Percentiles rank a stretch among this genome's conserved stretches.
Conservation (phyloP, 2,888 invertebrate genomes). For the Deilephila porcellus region DNA sequence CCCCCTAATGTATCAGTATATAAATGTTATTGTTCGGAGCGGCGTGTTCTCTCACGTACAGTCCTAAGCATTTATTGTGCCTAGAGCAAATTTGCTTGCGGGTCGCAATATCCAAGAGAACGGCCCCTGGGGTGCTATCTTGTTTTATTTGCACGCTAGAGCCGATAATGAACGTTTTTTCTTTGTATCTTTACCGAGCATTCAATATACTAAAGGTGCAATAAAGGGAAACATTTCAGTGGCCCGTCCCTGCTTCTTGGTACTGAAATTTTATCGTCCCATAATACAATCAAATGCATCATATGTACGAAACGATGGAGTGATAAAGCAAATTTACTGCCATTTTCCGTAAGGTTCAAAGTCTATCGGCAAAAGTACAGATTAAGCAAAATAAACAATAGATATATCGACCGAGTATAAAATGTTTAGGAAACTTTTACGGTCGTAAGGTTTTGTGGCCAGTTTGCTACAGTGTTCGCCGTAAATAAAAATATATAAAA, state of each 20-base stretch:
- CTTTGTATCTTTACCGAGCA: slow-evolving; percentile 63
- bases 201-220: slow-evolving; percentile 75
- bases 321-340: slow-evolving; percentile 23
- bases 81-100: slow-evolving; percentile 82
- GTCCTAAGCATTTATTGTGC: slow-evolving; percentile 78
- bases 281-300: slow-evolving; percentile 61
- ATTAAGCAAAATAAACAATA: slow-evolving; percentile 67
- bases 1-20: slow-evolving; percentile 49
- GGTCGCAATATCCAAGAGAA: slow-evolving; percentile 79
- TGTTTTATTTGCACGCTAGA: slow-evolving; percentile 77
- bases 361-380: slow-evolving; percentile 46
- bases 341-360: slow-evolving; percentile 46
- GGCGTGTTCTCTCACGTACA: slow-evolving; percentile 65
- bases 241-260: slow-evolving; percentile 49
- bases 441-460: slow-evolving; percentile 52
- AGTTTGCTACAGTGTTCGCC: slow-evolving; percentile 43
- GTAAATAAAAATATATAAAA: slow-evolving; percentile 36
- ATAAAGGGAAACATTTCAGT: slow-evolving; percentile 69
- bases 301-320: slow-evolving; percentile 39
- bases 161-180: slow-evolving; percentile 81
- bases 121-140: slow-evolving; percentile 75
- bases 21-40: slow-evolving; percentile 63
- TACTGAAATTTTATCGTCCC: slow-evolving; percentile 61
- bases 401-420: slow-evolving; percentile 66
- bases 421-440: slow-evolving; percentile 63